Evolutionary conservation across 2,113 vertebrate species (phyloP), one percentile per base, ranked within the genome.

Genomic region (Eubucco bourcierii): DNA sequence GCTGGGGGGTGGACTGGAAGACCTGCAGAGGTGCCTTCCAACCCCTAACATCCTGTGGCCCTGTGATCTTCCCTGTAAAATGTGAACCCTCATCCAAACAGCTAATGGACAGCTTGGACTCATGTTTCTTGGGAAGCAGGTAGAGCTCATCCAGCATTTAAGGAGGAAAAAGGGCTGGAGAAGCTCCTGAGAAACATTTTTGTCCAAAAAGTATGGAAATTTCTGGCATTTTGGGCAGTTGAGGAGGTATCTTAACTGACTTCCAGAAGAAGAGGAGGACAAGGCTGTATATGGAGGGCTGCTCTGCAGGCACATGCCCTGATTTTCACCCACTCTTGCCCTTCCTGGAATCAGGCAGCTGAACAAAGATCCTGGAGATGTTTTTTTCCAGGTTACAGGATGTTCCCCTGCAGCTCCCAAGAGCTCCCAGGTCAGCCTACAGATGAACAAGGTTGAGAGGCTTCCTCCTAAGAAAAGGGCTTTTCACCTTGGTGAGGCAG

Each of bases 11-110:
- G 44, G 44, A 44, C 15, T 44, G 44, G 44, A 44, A 44, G 44
- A 44, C 44, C 15, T 44, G 15, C 44, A 44, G 15, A 44, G 15
- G 15, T 44, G 15, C 44, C 44, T 44, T 44, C 44, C 44, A 44
- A 44, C 44, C 44, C 44, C 44, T 44, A 44, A 44, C 44, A 44
- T 44, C 44, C 44, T 44, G 44, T 44, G 44, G 44, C 16, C 44
- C 44, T 44, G 44, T 44, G 44, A 44, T 15, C 44, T 16, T 44
- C 44, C 44, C 44, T 47, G 56, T 24, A 23, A 76, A 52, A 46
- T 1, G 6, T 29, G 37, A 86, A 25, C 3, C 24, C 39, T 37
- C 14, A 31, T 14, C 44, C 55, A 5, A 2, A 4, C 1, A 7
- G 28, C 33, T 31, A 21, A 23, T 0, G 23, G 39, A 9, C 52